Conservation (phyloP, 2,113 vertebrate species). For the Solea senegalensis region DNA sequence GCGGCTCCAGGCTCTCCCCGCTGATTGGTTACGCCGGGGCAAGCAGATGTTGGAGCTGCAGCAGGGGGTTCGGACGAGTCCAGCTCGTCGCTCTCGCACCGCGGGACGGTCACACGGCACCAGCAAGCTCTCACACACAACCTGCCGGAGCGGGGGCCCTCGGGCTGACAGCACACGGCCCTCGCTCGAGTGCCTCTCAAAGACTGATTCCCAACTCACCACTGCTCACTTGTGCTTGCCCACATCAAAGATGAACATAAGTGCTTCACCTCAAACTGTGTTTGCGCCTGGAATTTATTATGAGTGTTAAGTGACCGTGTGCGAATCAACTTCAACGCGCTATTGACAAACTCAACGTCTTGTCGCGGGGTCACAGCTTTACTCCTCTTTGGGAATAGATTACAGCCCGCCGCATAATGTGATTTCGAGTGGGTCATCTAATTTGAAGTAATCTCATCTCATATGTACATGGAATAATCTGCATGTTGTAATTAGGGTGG, state of each 20-base stretch:
- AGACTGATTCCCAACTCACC: conserved; percentile 46
- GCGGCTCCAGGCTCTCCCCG: conserved; percentile 66
- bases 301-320: conserved; percentile 54
- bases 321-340: conserved; percentile 40
- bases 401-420: conserved; percentile 28
- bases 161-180: conserved; percentile 17
- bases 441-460: background rate
- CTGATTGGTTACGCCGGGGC: conserved; percentile 75
- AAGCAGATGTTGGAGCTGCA: conserved; percentile 82
- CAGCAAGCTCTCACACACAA: conserved; percentile 56
- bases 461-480: background rate
- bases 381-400: conserved; percentile 32
- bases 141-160: conserved; percentile 50
- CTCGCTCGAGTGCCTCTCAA: conserved; percentile 67
- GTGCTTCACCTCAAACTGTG: conserved; percentile 14
- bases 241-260: conserved; percentile 49
- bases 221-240: conserved; percentile 29
- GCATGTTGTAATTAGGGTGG: too few relatives aligned
- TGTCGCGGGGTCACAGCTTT: conserved; percentile 58
- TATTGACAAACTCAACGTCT: conserved; percentile 42
- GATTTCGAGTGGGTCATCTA: background rate
- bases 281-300: conserved; percentile 40
- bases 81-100: conserved; percentile 69
- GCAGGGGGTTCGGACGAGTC: conserved; percentile 78
- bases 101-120: conserved; percentile 60